Evolutionary conservation across 2,797 vertebrate genomes (phyloP).

Genomic region (Pangasius sanitwongsei): DNA sequence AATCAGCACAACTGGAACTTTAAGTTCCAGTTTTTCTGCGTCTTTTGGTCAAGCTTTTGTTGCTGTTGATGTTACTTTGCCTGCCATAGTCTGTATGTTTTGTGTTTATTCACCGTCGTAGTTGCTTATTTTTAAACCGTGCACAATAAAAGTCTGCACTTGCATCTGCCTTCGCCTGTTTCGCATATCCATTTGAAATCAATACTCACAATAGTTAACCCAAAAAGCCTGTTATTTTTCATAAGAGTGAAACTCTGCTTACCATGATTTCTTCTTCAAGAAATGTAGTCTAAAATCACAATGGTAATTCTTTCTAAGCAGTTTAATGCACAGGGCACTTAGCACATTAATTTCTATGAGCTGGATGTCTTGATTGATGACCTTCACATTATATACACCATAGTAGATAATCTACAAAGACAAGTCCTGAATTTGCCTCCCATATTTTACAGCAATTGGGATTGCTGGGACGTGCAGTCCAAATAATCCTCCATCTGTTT

Average conservation of each 20-base stretch:
- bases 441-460: neutral
- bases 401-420: neutral
- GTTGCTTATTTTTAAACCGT: no score
- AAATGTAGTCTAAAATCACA: neutral
- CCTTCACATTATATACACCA: no score
- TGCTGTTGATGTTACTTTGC: no score
- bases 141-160: no score
- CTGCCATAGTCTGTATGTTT: no score
- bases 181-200: neutral
- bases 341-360: neutral
- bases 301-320: neutral
- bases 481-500: slow-evolving; percentile 8
- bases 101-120: no score
- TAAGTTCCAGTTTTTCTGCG: no score
- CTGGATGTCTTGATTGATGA: neutral
- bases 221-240: neutral
- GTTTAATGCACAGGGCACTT: neutral
- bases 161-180: no score
- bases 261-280: slow-evolving; percentile 1
- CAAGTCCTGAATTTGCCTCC: neutral
- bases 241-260: neutral
- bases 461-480: slow-evolving; percentile 10
- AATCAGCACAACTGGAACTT: no score
- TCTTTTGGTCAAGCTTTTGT: no score
- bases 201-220: neutral